Percentiles rank a stretch among this genome's conserved stretches.
These are phyloP conservation scores for Trachelus iudaicus DNA, from an alignment of 2,888 invertebrate genomes.

Conservation along the genomic window DNA sequence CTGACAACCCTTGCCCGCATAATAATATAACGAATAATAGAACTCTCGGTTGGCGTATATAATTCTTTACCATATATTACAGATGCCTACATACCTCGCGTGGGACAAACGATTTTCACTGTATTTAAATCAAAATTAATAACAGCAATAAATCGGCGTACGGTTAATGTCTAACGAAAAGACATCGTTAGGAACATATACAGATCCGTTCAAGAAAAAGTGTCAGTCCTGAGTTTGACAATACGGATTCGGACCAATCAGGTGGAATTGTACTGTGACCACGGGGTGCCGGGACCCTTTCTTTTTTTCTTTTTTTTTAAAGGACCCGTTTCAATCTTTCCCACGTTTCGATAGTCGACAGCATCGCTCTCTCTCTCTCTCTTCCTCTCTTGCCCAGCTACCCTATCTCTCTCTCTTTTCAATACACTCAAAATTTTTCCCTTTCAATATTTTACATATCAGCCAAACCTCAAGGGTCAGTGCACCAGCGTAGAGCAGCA, in stretches of 20 bases:
- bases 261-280: constrained; percentile 58
- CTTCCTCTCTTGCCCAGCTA: background rate
- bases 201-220: background rate
- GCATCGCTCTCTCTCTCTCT: background rate
- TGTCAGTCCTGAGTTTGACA: constrained; percentile 26
- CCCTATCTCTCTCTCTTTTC: background rate
- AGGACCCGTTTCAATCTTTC: constrained; percentile 4
- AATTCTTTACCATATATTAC: background rate
- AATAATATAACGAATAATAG: background rate
- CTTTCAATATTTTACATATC: background rate
- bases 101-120: background rate
- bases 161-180: background rate
- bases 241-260: constrained; percentile 59
- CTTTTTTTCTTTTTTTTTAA: constrained; percentile 14
- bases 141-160: background rate
- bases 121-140: background rate
- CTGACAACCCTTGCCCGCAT: background rate
- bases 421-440: background rate
- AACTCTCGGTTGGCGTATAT: background rate
- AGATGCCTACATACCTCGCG: background rate
- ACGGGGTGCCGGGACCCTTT: constrained; percentile 45
- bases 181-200: background rate
- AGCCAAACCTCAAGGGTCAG: background rate
- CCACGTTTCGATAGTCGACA: constrained; percentile 41
- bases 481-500: background rate